Base-by-base conservation (phyloP, 1,140 invertebrate species). In the Drosophila melanica region DNA sequence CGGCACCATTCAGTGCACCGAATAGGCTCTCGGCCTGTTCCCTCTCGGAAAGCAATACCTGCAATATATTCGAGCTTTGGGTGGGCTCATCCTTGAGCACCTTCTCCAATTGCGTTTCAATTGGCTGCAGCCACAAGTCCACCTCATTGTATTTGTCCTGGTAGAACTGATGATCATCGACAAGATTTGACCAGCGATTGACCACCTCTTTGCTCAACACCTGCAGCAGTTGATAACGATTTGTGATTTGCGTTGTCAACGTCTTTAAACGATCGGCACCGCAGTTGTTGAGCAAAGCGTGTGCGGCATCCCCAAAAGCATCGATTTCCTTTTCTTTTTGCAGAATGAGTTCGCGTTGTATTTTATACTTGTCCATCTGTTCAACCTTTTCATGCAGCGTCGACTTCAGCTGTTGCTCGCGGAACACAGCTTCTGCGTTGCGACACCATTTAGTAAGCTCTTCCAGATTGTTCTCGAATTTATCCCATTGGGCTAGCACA, bases 231-330 rank as follows among this genome's bases (percentile, higher is more conserved):
- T 98, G 97, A 91, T 98, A 99, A 79, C 96, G 94, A 82, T 95
- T 98, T 78, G 95, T 98, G 12, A 98, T 95, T 93, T 98, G 97
- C 0, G 96, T 96, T 16, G 98, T 96, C 57, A 98, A 93, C 7
- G 96, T 96, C 90, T 98, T 97, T 5, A 99, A 94, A 54, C 96
- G 94, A 74, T 98, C 97, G 1, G 97, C 96, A 3, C 95, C 95
- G 92, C 96, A 97, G 2, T 95, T 93, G 90, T 98, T 96, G 1
- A 98, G 94, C 50, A 99, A 93, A 23, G 94, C 94, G 90, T 98
- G 97, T n/a, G 96, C 97, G 75, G 95, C 95, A 92, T 99, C 98
- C 10, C 97, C 95, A 92, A 99, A 98, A 27, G 94, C 93, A 92
- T 99, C 98, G 65, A 99, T 96, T 82, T 95, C 94, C 74, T 94